Conservation (phyloP, 2,797 vertebrate species). For the Melanogrammus aeglefinus region DNA sequence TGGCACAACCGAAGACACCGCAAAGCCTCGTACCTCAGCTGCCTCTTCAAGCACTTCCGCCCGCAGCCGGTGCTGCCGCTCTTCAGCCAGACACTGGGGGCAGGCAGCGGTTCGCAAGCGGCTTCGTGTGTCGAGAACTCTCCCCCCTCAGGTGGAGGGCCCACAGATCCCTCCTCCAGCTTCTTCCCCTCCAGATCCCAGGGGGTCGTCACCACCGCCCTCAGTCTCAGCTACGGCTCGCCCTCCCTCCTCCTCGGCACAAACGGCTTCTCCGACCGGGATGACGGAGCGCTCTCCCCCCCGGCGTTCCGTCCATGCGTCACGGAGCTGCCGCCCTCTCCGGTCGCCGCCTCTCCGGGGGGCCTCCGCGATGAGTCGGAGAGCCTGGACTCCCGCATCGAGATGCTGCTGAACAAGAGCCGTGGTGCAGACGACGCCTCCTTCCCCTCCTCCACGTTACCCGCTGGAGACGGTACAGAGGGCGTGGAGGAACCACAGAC, state of each 20-base stretch:
- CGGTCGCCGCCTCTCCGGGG: constrained; percentile 57
- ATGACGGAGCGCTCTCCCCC: constrained; percentile 33
- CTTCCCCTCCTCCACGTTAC: constrained; percentile 16
- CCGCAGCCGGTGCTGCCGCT: constrained; percentile 60
- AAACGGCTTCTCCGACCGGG: constrained; percentile 70
- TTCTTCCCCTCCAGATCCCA: constrained; percentile 71
- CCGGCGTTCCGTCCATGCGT: constrained; percentile 57
- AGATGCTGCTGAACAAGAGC: constrained; percentile 87
- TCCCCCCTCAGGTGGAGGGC: constrained; percentile 21
- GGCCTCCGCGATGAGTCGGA: constrained; percentile 74
- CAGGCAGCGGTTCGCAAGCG: constrained; percentile 67
- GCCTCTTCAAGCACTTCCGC: constrained; percentile 66
- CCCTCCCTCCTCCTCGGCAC: constrained; percentile 40
- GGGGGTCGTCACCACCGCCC: constrained; percentile 44
- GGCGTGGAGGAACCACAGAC: constrained; percentile 56
- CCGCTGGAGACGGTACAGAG: constrained; percentile 73
- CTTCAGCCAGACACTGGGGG: constrained; percentile 67
- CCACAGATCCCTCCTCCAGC: constrained; percentile 35
- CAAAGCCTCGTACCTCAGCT: constrained; percentile 47
- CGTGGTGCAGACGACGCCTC: constrained; percentile 75
- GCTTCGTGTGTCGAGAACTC: constrained; percentile 71
- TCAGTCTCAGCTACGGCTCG: constrained; percentile 43
- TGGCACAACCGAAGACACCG: constrained; percentile 72
- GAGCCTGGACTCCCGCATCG: constrained; percentile 93
- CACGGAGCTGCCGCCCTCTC: constrained; percentile 41